Conservation (phyloP, 2,888 invertebrate species). For the Petrophora chlorosata region DNA sequence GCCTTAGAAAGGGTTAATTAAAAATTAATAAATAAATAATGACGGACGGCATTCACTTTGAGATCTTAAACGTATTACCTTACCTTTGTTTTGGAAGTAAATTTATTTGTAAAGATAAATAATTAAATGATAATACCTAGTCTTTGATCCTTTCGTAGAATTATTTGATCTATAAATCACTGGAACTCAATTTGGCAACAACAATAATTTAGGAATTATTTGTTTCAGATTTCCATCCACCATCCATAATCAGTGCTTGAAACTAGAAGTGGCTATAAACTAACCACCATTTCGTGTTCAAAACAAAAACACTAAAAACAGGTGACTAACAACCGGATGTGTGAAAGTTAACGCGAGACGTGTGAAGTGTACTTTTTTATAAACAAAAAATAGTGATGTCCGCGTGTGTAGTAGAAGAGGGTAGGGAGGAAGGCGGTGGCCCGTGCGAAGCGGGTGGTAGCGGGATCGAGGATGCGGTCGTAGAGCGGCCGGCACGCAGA, state of each 20-base stretch:
- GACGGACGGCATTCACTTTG: constrained; percentile 10
- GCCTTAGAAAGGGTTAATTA: constrained; percentile 23
- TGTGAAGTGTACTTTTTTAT: constrained; percentile 25
- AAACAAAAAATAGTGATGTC: constrained; percentile 66
- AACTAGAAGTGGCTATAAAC: background rate
- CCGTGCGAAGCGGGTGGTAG: constrained; percentile 46
- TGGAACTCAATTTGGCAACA: too few relatives aligned
- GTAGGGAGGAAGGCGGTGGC: constrained; percentile 68
- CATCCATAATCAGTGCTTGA: constrained; percentile 4
- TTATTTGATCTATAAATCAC: background rate
- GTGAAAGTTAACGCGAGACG: constrained; percentile 18
- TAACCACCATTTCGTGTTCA: constrained; percentile 10
- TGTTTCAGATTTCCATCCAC: constrained; percentile 37
- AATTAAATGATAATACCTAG: too few relatives aligned
- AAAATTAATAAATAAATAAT: constrained; percentile 28
- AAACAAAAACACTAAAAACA: constrained; percentile 2
- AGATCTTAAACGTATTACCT: background rate
- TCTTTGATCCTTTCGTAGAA: background rate
- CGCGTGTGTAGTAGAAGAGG: constrained; percentile 74
- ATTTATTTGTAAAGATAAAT: background rate
- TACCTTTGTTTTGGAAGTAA: constrained; percentile 1
- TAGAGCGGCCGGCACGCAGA: constrained; percentile 73
- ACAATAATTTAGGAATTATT: too few relatives aligned
- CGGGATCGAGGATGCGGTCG: constrained; percentile 52
- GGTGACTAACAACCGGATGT: constrained; percentile 2